Base-by-base conservation (phyloP, 37 sponge, comb jelly and placozoan genomes). In the Diacarnus erythraeanus region DNA sequence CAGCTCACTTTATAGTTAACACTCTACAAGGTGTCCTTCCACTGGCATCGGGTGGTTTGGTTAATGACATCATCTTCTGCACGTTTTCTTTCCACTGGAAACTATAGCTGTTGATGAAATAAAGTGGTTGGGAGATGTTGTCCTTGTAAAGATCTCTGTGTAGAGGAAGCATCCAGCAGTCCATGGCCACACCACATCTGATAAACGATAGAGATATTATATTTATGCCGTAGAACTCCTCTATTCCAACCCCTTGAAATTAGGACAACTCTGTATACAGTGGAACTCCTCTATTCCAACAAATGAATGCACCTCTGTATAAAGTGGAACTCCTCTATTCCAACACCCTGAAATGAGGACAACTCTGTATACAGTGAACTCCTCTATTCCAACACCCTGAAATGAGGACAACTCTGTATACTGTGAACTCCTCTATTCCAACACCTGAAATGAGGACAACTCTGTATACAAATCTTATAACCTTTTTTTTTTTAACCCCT, bases 121-220 rank as follows among this genome's bases (percentile, higher is more conserved):
- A 57, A 0, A 88, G 70, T 34, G 93, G 93, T 25, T 81, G 79
- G 12, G 85, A 51, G 9, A 87, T 34, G 18, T 59, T 74, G 17
- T 83, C 25, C 23, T 80, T 57, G n/a, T 72, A 71, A 26, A 82
- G 40, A 22, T 88, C 86, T n/a, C 61, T 31, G 58, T 87, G 75
- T 26, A 93, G 34, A 0, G 93, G 93, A 0, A 85, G 4, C 80
- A 88, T 80, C 90, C 90, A 93, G 15, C 75, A 43, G 69, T 93
- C 93, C 64, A 93, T 38, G 25, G 68, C 79, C 43, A 93, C 36
- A 1, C 90, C 93, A 92, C 92, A 92, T 26, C 91, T 90, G 23
- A 57, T 12, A 29, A 41, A n/a, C 3, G 41, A 26, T 26, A n/a
- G 43, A n/a, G n/a, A n/a, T n/a, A 42, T 26, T 47, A 15, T 47